Base-by-base conservation (phyloP, 2,113 vertebrate genomes). In the Pongo pygmaeus region DNA sequence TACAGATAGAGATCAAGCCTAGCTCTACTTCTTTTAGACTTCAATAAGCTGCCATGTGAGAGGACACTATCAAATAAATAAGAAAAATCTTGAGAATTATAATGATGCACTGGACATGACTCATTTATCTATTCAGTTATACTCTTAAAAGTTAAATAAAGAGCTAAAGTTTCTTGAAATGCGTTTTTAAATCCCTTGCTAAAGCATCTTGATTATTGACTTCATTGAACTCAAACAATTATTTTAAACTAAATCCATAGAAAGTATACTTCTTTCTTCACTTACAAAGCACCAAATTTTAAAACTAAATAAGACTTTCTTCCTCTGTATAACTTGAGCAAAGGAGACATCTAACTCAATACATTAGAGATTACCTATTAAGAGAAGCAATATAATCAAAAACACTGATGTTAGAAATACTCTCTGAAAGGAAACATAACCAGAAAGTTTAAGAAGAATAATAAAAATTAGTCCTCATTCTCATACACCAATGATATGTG, bases 401-500 rank as follows among this genome's bases (percentile, higher is more conserved):
- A 90, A 97, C 93, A 87, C 9, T 46, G 46, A 98, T 97, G 88
- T 96, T 86, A 89, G 40, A 97, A 98, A 96, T 52, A 30, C 72
- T 80, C 59, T 98, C 50, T 97, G 90, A 92, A 96, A 98, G 38
- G 35, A 27, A 98, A 95, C 96, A 86, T 97, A 97, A 86, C 95
- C 89, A 98, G 89, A 96, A 98, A 97, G 50, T 97, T 93, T 93
- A 94, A 96, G 97, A 98, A 97, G 95, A 91, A 61, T 98, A 98
- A 98, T 97, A 86, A 86, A 95, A 97, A 57, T 35, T 35, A 46
- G 93, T 98, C 91, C 95, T 97, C 64, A 69, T 22, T 96, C 64
- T 96, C 98, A 83, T 96, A 35, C 95, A 83, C 94, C 80, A 46
- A 50, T 98, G 98, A 96, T 86, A 94, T 94, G 55, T 25, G 77